Percentiles rank a stretch among this genome's conserved stretches.
These are phyloP conservation scores for Sphyrna mokarran DNA, from an alignment of 2,113 vertebrate genomes.

Conservation along the genomic window DNA sequence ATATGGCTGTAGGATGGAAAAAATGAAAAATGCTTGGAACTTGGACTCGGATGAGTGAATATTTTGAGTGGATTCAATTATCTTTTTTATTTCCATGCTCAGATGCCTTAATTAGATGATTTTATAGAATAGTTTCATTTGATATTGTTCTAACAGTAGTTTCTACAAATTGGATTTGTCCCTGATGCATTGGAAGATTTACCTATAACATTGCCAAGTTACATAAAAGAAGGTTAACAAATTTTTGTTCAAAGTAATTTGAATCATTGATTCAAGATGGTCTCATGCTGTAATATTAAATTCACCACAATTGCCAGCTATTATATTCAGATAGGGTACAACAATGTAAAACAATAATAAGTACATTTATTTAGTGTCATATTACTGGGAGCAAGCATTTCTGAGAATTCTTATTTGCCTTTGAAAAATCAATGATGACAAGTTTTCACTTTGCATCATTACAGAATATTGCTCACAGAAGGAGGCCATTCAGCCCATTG, in stretches of 20 bases:
- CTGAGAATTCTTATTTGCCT: not conserved
- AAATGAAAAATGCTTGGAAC: conserved; percentile 4
- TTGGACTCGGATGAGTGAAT: not conserved
- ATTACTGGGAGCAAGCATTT: not conserved
- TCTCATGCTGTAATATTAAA: not conserved
- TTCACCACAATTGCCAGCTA: not conserved
- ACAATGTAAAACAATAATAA: not conserved
- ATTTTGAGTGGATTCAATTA: not conserved
- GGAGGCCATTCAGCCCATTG: not conserved
- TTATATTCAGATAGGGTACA: not conserved
- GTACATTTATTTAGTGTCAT: not conserved
- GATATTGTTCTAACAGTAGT: not conserved
- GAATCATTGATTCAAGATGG: not conserved
- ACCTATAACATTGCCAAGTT: not conserved
- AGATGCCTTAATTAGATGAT: not conserved
- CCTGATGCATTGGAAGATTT: not conserved
- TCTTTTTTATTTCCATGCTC: not conserved
- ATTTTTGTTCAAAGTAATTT: not conserved
- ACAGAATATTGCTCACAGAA: not conserved
- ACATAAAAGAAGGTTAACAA: not conserved
- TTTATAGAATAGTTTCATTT: not conserved
- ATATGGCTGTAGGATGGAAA: conserved; percentile 11
- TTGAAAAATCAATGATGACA: not conserved
- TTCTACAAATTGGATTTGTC: not conserved
- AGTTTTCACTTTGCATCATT: not conserved